Base-by-base conservation (phyloP, 2,888 invertebrate genomes). In the Parnassius apollo region DNA sequence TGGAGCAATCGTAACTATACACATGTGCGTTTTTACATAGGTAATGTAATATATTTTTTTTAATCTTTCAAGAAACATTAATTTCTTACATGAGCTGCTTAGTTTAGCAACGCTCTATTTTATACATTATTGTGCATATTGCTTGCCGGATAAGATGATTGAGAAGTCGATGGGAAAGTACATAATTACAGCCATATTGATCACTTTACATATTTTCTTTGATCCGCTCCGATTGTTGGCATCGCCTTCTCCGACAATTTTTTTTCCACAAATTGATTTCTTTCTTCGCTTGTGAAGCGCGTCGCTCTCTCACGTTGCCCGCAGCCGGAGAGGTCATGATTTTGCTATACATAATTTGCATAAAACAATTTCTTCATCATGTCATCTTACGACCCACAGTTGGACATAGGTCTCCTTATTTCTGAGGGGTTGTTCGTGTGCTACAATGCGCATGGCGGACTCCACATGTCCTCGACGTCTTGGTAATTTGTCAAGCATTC, bases 211-310 rank as follows among this genome's bases (percentile, higher is more conserved):
- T 68, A 68, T 69, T 71, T 71, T 68, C 71, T 71, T 68, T 62
- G 71, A 66, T 64, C 57, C 71, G 72, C 72, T 74, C 69, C 71
- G 70, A 61, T 71, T 71, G 62, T 63, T 42, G 62, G 56, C 51
- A 35, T 53, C 45, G 50, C 18, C 9, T 35, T 35, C 35, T 3
- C 4, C 35, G 7, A 35, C 35, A 35, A 35, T 1, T 35, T 35
- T 35, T 7, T 35, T 25, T 35, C 35, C 35, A 35, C 7, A 35
- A 35, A 35, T 35, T 35, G 42, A 13, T 10, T 10, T 22, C 2
- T 45, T 45, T 13, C 44, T 12, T 10, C 8, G 10, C 55, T 10
- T 4, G 44, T 55, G 48, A 48, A 48, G 48, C 48, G 48, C 12
- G 48, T 13, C 48, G 48, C 11, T n/a, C 48, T 48, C 48, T 8